Percentiles rank a stretch among this genome's conserved stretches.
Conservation (phyloP, 1,140 invertebrate species). For the Dolichoris vasculosae region DNA sequence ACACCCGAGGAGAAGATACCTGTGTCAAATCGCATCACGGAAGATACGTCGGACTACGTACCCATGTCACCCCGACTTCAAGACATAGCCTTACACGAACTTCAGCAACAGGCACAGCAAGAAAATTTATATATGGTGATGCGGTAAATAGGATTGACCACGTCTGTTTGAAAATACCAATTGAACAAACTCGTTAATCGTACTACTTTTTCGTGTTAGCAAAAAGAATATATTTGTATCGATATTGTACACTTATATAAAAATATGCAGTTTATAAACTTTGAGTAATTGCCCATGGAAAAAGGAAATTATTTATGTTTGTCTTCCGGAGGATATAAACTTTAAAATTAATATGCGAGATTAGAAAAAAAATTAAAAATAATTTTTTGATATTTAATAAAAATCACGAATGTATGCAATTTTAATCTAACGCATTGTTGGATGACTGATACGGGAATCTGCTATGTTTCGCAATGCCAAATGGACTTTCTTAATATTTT, state of each 20-base stretch:
- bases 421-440: neutral
- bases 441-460: neutral
- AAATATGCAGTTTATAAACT: slow-evolving; percentile 24
- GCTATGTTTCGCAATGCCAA: slow-evolving; percentile 21
- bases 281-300: slow-evolving; percentile 10
- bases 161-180: neutral
- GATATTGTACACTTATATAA: slow-evolving; percentile 5
- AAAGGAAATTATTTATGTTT: slow-evolving; percentile 48
- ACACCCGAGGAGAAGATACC: slow-evolving; percentile 58
- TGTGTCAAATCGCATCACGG: slow-evolving; percentile 33
- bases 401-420: neutral
- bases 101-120: slow-evolving; percentile 56
- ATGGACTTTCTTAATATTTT: neutral
- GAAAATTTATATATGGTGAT: slow-evolving; percentile 71
- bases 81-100: slow-evolving; percentile 58
- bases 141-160: slow-evolving; percentile 58
- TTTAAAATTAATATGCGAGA: neutral
- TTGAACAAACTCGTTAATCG: neutral
- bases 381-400: slow-evolving; percentile 6
- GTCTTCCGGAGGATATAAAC: slow-evolving; percentile 30
- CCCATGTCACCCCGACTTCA: slow-evolving; percentile 69
- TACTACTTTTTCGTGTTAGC: neutral
- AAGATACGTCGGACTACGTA: slow-evolving; percentile 68
- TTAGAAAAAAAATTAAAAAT: slow-evolving; percentile 8
- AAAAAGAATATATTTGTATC: neutral